Percentiles rank a stretch among this genome's conserved stretches.
These are phyloP conservation scores for Ginglymostoma cirratum DNA, from an alignment of 2,113 vertebrate species.

Conservation along the genomic window DNA sequence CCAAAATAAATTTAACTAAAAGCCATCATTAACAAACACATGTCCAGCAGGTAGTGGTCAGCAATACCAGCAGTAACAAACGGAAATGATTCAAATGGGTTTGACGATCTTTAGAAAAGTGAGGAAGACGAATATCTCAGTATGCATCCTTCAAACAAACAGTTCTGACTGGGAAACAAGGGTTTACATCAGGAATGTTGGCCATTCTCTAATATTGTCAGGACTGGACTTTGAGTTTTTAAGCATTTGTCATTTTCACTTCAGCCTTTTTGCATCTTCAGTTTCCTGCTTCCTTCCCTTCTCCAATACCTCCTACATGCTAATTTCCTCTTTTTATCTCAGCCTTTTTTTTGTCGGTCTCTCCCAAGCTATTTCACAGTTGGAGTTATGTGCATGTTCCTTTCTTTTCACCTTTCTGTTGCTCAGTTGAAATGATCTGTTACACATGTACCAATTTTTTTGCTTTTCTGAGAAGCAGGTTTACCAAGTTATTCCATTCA, in stretches of 20 bases:
- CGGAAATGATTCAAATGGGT: neutral
- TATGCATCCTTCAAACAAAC: neutral
- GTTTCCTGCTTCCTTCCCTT: neutral
- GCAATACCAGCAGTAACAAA: neutral
- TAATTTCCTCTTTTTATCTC: neutral
- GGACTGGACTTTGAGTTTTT: neutral
- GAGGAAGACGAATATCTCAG: neutral
- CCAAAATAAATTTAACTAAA: neutral
- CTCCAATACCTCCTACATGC: neutral
- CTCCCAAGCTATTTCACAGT: neutral
- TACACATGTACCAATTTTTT: neutral
- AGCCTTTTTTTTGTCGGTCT: neutral
- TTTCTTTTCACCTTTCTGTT: neutral
- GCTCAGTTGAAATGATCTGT: neutral
- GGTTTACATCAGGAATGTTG: neutral
- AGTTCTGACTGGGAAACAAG: neutral
- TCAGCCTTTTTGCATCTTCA: neutral
- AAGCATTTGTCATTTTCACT: neutral
- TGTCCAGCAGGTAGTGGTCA: neutral
- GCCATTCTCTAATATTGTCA: no score
- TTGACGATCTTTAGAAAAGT: neutral
- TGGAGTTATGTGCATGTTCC: neutral
- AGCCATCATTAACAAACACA: neutral
- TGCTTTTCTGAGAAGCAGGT: neutral
- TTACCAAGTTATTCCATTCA: neutral